Base-by-base conservation (phyloP, 2,888 invertebrate genomes). In the Bombyx huttoni region DNA sequence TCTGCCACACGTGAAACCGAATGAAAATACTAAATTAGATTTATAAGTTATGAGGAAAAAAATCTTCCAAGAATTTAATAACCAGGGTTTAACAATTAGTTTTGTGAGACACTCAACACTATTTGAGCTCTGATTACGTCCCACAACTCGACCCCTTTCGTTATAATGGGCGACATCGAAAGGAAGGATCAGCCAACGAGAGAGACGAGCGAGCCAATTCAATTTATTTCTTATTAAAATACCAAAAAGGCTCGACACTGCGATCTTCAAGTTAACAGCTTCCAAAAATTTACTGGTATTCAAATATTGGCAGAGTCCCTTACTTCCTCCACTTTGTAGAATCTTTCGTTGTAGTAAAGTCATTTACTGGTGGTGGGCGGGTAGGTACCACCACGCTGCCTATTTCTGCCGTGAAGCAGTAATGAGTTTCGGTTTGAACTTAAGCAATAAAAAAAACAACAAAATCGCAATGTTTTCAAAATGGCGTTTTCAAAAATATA, bases 81-180 rank as follows among this genome's bases (percentile, higher is more conserved):
- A 24, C 3, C 5, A 1, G 24, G 24, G 1, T 5, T 46, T 46
- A 5, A 46, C 12, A 46, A 46, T 46, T n/a, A 10, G 7, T 46
- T 3, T 46, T n/a, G 12, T n/a, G 46, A 46, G 14, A 10, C 10
- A 46, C 3, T 14, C 33, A 9, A 24, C 50, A n/a, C 8, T 10
- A 33, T 58, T 52, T 49, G 47, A 56, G 51, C 49, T 46, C 51
- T 40, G 13, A 48, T 49, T 54, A 35, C 54, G 53, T 56, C 56
- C 56, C 34, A 24, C 40, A 46, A 12, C 47, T 54, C 54, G 60
- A 58, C 64, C 58, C 56, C 59, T 56, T 58, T 60, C 53, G 52
- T 48, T 49, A 55, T 53, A 56, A 52, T 50, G 34, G 45, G 47
- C 47, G 52, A 50, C 50, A 50, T 34, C 34, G 48, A 48, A 47